Evolutionary conservation across 1,140 invertebrate genomes (phyloP).

Genomic region (Zaprionus vittiger): DNA sequence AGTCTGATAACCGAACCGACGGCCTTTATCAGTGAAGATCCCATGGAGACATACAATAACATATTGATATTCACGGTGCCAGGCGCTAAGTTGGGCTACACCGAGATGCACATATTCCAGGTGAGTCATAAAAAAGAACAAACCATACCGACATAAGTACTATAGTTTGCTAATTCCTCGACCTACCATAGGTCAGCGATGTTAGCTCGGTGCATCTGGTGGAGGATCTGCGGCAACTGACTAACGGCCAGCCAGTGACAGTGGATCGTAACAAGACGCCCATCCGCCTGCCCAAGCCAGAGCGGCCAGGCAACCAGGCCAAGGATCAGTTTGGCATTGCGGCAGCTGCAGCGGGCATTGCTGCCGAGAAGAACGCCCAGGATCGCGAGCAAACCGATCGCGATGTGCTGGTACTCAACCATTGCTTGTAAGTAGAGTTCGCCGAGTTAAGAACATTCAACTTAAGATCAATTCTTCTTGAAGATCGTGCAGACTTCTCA

Average conservation of each 20-base stretch:
- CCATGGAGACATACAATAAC: slow-evolving; percentile 71
- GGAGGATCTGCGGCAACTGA: slow-evolving; percentile 85
- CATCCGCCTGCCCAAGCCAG: slow-evolving; percentile 68
- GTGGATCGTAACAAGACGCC: slow-evolving; percentile 76
- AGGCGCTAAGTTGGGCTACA: slow-evolving; percentile 72
- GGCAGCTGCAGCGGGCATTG: slow-evolving; percentile 66
- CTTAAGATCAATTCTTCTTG: neutral
- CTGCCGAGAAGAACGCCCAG: slow-evolving; percentile 71
- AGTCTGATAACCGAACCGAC: slow-evolving; percentile 76
- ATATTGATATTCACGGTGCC: slow-evolving; percentile 76
- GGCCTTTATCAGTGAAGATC: slow-evolving; percentile 76
- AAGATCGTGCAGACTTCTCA: neutral
- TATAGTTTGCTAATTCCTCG: neutral
- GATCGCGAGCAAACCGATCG: slow-evolving; percentile 73
- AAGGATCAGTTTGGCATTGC: slow-evolving; percentile 81
- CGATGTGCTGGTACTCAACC: slow-evolving; percentile 75
- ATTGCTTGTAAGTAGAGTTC: slow-evolving; percentile 61
- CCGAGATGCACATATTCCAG: slow-evolving; percentile 81
- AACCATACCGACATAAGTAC: neutral
- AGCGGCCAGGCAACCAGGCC: slow-evolving; percentile 52
- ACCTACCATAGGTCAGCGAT: slow-evolving; percentile 78
- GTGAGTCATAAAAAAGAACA: slow-evolving; percentile 24
- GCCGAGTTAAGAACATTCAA: neutral
- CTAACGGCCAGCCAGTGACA: slow-evolving; percentile 65
- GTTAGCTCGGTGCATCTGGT: slow-evolving; percentile 86